Percentiles rank a stretch among this genome's conserved stretches.
These are phyloP conservation scores for Tetraodon nigroviridis DNA, from an alignment of 2,113 vertebrate genomes.

Conservation along the genomic window DNA sequence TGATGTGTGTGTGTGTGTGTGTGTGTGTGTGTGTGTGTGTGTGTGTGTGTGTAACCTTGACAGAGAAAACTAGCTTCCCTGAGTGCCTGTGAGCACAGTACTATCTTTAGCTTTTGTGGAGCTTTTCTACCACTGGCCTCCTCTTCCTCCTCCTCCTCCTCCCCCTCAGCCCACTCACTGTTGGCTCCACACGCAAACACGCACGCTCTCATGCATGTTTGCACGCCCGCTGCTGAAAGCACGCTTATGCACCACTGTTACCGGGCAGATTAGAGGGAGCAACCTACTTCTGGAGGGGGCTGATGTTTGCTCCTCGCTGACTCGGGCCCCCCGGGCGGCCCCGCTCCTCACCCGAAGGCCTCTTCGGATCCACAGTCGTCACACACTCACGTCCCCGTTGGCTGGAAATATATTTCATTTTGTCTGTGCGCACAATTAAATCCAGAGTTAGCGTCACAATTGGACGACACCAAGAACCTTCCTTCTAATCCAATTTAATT, in stretches of 20 bases:
- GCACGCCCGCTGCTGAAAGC: constrained; percentile 27
- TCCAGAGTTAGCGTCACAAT: no score
- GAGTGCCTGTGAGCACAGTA: constrained; percentile 66
- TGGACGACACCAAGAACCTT: no score
- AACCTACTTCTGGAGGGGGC: constrained; percentile 63
- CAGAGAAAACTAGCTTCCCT: constrained; percentile 56
- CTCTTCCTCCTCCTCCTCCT: constrained; percentile 56
- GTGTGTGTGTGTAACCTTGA: constrained; percentile 64
- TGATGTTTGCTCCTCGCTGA: constrained; percentile 56
- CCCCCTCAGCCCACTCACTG: constrained; percentile 59
- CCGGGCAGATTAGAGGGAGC: constrained; percentile 70
- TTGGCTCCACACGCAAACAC: constrained; percentile 64
- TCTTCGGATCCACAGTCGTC: constrained; percentile 30
- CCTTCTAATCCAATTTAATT: no score
- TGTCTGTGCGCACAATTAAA: background rate
- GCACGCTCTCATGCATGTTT: constrained; percentile 57
- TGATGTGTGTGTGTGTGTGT: constrained; percentile 5
- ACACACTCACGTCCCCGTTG: constrained; percentile 14
- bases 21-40: constrained; percentile 25
- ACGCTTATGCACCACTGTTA: constrained; percentile 62
- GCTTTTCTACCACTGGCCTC: constrained; percentile 64
- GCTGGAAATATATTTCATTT: constrained; percentile 16
- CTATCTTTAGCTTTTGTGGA: constrained; percentile 76
- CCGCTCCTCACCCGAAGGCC: constrained; percentile 52
- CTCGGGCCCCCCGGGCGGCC: constrained; percentile 44